These are phyloP conservation scores for Drosophila maculinotata DNA, from an alignment of 2,888 invertebrate species.

Conservation along the genomic window DNA sequence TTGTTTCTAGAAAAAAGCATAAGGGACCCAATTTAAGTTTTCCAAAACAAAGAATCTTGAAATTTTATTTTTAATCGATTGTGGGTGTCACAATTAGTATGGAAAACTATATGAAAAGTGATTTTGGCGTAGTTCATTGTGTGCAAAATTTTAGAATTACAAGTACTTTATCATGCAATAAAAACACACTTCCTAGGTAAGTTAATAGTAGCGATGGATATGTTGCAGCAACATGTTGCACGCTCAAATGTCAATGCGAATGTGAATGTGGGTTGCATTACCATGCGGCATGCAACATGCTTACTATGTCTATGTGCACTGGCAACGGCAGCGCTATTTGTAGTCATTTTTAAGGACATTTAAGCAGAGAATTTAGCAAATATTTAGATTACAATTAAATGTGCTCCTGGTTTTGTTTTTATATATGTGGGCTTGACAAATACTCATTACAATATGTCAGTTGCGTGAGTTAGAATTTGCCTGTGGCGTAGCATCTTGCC, in stretches of 20 bases:
- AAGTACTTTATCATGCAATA: no score
- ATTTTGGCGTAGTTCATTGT: no score
- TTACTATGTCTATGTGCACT: conserved; percentile 40
- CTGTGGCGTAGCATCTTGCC: conserved; percentile 31
- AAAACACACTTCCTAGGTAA: no score
- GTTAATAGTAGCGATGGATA: no score
- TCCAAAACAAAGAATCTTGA: no score
- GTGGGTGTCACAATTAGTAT: no score
- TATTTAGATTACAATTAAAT: conserved; percentile 62
- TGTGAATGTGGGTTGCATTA: background rate
- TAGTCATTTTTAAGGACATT: conserved; percentile 32
- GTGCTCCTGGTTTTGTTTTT: conserved; percentile 13
- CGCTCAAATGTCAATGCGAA: background rate
- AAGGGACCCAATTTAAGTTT: no score
- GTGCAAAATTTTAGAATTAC: no score
- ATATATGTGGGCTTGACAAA: conserved; percentile 19
- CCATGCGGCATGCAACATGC: conserved; percentile 27
- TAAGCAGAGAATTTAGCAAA: conserved; percentile 28
- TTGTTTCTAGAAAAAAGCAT: no score
- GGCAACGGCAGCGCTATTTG: conserved; percentile 11
- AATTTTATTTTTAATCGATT: no score
- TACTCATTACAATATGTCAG: conserved; percentile 14
- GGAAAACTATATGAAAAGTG: no score
- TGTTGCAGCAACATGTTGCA: conserved; percentile 35
- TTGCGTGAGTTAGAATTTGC: conserved; percentile 14